Evolutionary conservation across 2,113 vertebrate species (phyloP).

Genomic region (Sinocyclocheilus rhinocerous): DNA sequence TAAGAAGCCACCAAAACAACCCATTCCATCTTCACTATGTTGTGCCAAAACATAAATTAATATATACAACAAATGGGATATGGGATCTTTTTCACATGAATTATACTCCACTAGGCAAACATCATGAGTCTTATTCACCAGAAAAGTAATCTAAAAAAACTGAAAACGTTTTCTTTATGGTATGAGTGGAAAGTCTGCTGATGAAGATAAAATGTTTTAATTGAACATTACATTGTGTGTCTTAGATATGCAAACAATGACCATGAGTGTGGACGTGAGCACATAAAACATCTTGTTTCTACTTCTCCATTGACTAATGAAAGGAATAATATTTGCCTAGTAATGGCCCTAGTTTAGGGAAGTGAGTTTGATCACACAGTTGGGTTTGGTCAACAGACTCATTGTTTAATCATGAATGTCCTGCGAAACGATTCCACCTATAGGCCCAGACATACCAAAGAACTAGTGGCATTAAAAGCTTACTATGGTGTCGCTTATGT

Average conservation of each 20-base stretch:
- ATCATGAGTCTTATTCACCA: not conserved
- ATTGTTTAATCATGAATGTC: not conserved
- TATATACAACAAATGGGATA: not conserved
- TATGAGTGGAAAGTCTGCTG: not conserved
- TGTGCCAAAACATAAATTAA: too few species aligned
- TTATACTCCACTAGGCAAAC: not conserved
- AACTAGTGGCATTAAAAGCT: not conserved
- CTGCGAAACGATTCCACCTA: not conserved
- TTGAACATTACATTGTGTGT: slow-evolving; percentile 4
- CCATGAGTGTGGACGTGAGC: slow-evolving; percentile 16
- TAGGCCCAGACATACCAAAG: not conserved
- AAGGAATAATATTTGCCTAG: not conserved
- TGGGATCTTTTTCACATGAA: not conserved
- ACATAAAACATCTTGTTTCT: slow-evolving; percentile 9
- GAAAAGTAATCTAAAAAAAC: not conserved
- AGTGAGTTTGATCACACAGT: not conserved
- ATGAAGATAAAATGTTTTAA: slow-evolving; percentile 24
- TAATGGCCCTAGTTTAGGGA: not conserved
- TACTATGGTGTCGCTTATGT: too few species aligned
- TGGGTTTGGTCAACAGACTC: not conserved
- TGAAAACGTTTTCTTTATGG: not conserved
- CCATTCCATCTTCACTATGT: not conserved
- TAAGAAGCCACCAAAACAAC: not conserved
- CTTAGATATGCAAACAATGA: not conserved
- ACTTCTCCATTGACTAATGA: not conserved